Conservation (phyloP, 53 echinoderm and acorn worm genomes). For the Antedon mediterranea region DNA sequence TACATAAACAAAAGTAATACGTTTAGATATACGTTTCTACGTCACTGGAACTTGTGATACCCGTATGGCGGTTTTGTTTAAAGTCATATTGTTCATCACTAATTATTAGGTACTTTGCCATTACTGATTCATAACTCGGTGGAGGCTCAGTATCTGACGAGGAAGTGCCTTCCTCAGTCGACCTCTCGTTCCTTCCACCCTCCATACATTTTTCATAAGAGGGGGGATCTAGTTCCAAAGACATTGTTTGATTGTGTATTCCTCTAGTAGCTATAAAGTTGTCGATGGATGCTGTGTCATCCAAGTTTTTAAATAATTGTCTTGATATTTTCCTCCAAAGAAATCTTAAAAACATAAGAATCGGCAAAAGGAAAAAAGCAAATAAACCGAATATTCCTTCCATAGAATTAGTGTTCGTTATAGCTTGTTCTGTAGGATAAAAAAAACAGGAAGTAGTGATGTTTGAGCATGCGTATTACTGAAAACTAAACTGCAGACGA, state of each 20-base stretch:
- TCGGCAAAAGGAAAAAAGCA: not conserved
- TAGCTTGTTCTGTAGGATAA: no score
- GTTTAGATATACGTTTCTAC: no score
- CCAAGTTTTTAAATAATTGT: not conserved
- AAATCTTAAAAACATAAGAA: not conserved
- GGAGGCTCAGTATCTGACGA: not conserved
- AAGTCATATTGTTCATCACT: not conserved
- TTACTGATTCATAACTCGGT: not conserved
- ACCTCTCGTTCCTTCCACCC: not conserved
- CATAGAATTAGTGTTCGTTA: no score
- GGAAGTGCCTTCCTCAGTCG: not conserved
- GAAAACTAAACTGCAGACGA: no score
- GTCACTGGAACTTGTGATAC: no score
- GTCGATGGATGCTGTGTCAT: not conserved
- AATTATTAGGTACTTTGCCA: not conserved
- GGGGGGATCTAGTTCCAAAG: not conserved
- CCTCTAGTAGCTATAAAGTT: not conserved
- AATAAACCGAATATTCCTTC: not conserved
- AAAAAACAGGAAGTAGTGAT: no score
- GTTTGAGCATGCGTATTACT: no score
- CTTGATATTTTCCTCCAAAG: not conserved
- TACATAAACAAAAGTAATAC: no score
- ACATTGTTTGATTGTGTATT: not conserved
- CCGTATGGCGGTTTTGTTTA: not conserved
- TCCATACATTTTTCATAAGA: slow-evolving; percentile 1